Conservation (phyloP, 2,113 vertebrate species). For the Candoia aspera region DNA sequence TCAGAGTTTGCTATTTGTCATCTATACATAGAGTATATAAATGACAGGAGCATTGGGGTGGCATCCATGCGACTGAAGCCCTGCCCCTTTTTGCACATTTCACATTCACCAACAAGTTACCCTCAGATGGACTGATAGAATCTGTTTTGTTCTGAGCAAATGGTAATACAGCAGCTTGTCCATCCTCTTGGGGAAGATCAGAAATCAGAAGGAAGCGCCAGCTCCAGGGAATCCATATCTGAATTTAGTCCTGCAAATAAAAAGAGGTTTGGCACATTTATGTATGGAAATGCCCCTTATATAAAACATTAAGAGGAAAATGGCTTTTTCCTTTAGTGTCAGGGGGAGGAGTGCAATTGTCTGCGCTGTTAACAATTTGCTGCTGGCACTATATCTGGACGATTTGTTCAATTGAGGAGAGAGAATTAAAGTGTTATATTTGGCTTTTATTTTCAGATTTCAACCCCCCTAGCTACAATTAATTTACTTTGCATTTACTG, state of each 20-base stretch:
- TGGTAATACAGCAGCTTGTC: neutral
- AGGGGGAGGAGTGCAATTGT: neutral
- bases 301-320: conserved; percentile 6
- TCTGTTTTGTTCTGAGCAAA: neutral
- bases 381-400: conserved; percentile 5
- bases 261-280: neutral
- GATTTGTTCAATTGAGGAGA: conserved; percentile 1
- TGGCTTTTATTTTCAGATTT: conserved; percentile 20
- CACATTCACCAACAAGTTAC: neutral
- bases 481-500: conserved; percentile 17
- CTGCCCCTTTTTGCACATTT: neutral
- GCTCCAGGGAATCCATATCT: neutral
- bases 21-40: neutral
- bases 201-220: neutral
- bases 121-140: neutral
- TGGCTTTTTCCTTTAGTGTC: neutral
- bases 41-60: neutral
- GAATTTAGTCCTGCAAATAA: neutral
- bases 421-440: conserved; percentile 15
- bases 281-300: conserved; percentile 7
- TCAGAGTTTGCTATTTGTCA: neutral
- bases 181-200: neutral
- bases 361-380: conserved; percentile 13
- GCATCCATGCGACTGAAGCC: neutral
- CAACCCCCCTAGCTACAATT: conserved; percentile 2